A percentile compares a stretch with the other conserved stretches of the same genome.
These are phyloP conservation scores for Eilema caniola DNA, from an alignment of 2,888 invertebrate genomes.

Conservation along the genomic window DNA sequence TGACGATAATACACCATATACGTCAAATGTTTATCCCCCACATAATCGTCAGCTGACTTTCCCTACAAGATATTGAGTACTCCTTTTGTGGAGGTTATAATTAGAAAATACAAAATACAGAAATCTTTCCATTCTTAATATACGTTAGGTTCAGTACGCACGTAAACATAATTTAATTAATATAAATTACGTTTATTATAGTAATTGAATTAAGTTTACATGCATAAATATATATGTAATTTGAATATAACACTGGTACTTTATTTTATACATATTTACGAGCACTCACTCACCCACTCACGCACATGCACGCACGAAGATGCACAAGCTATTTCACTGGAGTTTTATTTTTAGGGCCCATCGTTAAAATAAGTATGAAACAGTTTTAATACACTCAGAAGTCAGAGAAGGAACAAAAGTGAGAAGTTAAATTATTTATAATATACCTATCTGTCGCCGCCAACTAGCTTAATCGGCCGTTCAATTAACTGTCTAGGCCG, in stretches of 20 bases:
- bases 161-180: background rate
- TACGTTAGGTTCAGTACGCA: background rate
- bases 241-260: constrained; percentile 4
- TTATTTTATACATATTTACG: background rate
- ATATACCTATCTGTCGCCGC: too few relatives aligned
- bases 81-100: too few relatives aligned
- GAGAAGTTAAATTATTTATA: background rate
- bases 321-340: background rate
- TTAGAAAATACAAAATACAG: too few relatives aligned
- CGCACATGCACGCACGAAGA: background rate
- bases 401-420: background rate
- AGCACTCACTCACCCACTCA: background rate
- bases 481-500: too few relatives aligned
- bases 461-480: too few relatives aligned
- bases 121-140: too few relatives aligned
- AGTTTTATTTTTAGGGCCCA: background rate
- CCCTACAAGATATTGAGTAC: too few relatives aligned
- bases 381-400: background rate
- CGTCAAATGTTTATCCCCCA: too few relatives aligned
- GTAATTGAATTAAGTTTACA: background rate
- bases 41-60: too few relatives aligned
- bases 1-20: too few relatives aligned
- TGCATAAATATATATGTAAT: constrained; percentile 2
- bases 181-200: background rate
- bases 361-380: background rate